Evolutionary conservation across 2,797 vertebrate species (phyloP), one percentile per base, ranked within the genome.

Genomic region (Chaetophractus vellerosus): DNA sequence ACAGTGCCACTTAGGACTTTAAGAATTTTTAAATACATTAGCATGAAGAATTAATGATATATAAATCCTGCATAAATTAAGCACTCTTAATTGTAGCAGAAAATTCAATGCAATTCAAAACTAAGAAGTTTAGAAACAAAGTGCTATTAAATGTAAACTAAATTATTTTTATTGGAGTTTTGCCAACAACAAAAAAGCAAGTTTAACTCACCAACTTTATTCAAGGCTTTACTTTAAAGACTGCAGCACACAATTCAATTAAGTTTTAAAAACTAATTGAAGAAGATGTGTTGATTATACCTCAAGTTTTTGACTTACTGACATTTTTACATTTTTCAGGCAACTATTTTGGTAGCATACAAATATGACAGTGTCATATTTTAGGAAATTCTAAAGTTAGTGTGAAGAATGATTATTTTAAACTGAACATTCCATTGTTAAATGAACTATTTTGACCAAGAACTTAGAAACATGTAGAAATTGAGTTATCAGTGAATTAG

Each of bases 21-120:
- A n/a, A 45, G 71, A 82, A 18, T 91, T 93, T 95, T 72, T 14
- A 94, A 72, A 80, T 68, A 68, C 45, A 88, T 26, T 9, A 86
- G 4, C 79, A 66, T 93, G 63, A 90, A 78, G 31, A 96, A 82
- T 78, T 86, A 74, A 72, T 71, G 45, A 63, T 59, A 16, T 26
- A 71, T 74, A 64, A 64, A 18, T 90, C 38, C 81, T 72, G 26
- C 69, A 87, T 78, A 94, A 87, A 93, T 85, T 89, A 92, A 86
- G 55, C 55, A 93, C 18, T 55, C 55, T 45, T 45, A 55, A 68
- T 41, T 66, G 24, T 81, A 83, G 45, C n/a, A 81, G n/a, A 89
- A 88, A 95, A 91, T 41, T 26, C 78, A 90, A 69, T 94, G 50
- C 85, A 91, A 95, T 93, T 94, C 38, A 94, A 90, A 55, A 71